Evolutionary conservation across 2,113 vertebrate genomes (phyloP).

Genomic region (Chaetodon trifascialis): DNA sequence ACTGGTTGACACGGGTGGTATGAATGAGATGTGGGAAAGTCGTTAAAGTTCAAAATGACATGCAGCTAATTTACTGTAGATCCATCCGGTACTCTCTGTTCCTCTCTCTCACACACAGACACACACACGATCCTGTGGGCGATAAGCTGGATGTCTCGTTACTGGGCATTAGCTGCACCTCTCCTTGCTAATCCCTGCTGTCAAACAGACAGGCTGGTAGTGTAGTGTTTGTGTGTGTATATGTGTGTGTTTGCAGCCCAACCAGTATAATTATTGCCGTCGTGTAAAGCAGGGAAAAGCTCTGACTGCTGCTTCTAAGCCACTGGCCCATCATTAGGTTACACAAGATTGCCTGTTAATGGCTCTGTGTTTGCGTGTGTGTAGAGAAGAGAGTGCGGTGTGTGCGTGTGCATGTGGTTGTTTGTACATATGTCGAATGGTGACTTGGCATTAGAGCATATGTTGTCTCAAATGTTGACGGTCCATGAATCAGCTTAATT

Average conservation of each 20-base stretch:
- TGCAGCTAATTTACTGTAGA: conserved; percentile 63
- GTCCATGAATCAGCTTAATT: background rate
- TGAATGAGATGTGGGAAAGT: conserved; percentile 37
- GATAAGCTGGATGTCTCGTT: conserved; percentile 78
- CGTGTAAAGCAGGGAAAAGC: conserved; percentile 65
- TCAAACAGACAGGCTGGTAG: conserved; percentile 66
- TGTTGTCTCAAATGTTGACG: conserved; percentile 13
- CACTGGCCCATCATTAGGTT: conserved; percentile 66
- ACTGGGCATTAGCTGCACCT: conserved; percentile 77
- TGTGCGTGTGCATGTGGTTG: background rate
- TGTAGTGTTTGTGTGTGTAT: conserved; percentile 1
- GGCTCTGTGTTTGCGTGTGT: conserved; percentile 21
- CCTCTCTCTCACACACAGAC: background rate
- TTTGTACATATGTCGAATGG: background rate
- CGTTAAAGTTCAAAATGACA: conserved; percentile 58
- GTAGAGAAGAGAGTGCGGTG: background rate
- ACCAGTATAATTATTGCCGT: conserved; percentile 72
- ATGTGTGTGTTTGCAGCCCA: conserved; percentile 1
- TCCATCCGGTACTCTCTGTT: conserved; percentile 15
- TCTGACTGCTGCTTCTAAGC: conserved; percentile 62
- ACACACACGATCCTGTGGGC: conserved; percentile 66
- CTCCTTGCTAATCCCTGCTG: conserved; percentile 73
- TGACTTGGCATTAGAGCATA: conserved; percentile 5
- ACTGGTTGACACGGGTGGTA: background rate
- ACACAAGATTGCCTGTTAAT: conserved; percentile 59